Evolutionary conservation across 2,888 invertebrate genomes (phyloP), one percentile per base, ranked within the genome.

Genomic region (Acanthacorydalis orientalis): DNA sequence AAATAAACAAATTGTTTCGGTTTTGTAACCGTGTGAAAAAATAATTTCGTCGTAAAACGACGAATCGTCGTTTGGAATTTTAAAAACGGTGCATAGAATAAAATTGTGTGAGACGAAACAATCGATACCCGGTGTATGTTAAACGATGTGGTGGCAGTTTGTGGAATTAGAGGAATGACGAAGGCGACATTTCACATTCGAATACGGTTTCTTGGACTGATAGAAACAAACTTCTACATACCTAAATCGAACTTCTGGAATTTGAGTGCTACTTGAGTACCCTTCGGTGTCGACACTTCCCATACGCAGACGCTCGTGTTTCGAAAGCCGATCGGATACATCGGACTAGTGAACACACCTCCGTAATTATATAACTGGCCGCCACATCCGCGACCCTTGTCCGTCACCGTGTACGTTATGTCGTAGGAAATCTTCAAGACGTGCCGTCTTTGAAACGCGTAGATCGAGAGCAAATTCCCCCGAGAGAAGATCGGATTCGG

Each of bases 401-500:
- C 61, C 1, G 77, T 75, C 7, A 78, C 73, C 11, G 78, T 70
- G 57, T 75, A 85, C 1, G 73, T 72, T 2, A 82, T 60, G 54
- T 81, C 78, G 54, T 70, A 70, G 46, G 53, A 23, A 6, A 6
- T 4, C 23, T 23, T 23, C 23, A 23, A 4, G 6, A 23, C n/a
- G n/a, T n/a, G n/a, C n/a, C n/a, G 34, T 57, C 58, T 62, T 31
- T 56, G 60, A 15, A 34, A 45, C 56, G 70, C 68, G 51, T 71
- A 72, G 40, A 90, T 54, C 50, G 75, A 72, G 35, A 89, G 57
- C 48, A 73, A 68, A 57, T 80, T 83, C 10, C 78, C 73, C 0
- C 68, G 70, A 6, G 85, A 81, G 64, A 86, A 91, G 1, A 88
- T 57, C 1, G 83, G 80, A 54, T 67, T 64, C 0, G 79, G 75